These are phyloP conservation scores for Carcina quercana DNA, from an alignment of 2,888 invertebrate genomes.

Conservation along the genomic window DNA sequence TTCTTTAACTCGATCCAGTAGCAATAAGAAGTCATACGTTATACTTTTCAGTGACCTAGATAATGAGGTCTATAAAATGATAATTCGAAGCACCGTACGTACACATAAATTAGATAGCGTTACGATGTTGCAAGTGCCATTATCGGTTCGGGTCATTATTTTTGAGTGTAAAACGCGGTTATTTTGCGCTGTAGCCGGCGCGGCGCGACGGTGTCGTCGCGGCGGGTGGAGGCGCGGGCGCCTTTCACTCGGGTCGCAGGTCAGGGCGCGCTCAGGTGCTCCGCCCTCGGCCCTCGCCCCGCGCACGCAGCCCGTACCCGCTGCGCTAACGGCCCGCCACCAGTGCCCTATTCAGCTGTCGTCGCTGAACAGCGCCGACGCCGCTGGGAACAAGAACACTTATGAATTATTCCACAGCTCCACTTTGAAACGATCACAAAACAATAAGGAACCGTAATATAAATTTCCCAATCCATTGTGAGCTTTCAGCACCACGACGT, in stretches of 20 bases:
- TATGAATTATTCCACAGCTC: conserved; percentile 67
- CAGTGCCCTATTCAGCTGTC: conserved; percentile 63
- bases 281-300: conserved; percentile 32
- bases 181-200: conserved; percentile 31
- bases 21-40: too few species aligned
- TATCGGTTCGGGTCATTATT: conserved; percentile 30
- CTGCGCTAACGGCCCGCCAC: conserved; percentile 51
- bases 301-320: conserved; percentile 26
- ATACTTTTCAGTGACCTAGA: too few species aligned
- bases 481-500: conserved; percentile 32
- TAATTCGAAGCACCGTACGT: neutral
- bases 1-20: too few species aligned
- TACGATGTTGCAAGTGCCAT: conserved; percentile 6
- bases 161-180: conserved; percentile 43
- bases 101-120: conserved; percentile 6
- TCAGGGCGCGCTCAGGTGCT: conserved; percentile 74
- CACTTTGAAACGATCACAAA: conserved; percentile 66
- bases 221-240: conserved; percentile 42
- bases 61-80: too few species aligned
- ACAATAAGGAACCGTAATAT: conserved; percentile 63
- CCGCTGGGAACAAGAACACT: conserved; percentile 57
- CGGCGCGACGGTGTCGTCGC: conserved; percentile 52
- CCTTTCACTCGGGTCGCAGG: conserved; percentile 73
- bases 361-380: conserved; percentile 35
- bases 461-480: conserved; percentile 59